Evolutionary conservation across 2,113 vertebrate genomes (phyloP), one percentile per base, ranked within the genome.

Genomic region (Cricetomys ansorgei): DNA sequence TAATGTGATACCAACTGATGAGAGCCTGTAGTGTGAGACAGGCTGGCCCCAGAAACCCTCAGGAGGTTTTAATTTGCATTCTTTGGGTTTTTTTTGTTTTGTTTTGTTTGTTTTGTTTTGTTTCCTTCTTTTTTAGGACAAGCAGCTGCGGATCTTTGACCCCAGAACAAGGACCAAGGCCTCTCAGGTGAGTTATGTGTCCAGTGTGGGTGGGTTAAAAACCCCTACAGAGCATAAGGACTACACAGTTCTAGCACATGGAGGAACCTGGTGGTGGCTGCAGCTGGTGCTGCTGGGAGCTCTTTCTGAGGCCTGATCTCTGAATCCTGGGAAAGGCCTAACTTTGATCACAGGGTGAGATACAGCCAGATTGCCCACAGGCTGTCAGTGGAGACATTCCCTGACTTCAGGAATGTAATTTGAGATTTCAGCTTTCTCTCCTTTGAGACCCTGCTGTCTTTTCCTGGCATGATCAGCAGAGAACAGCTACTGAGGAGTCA

Each of bases 121-220:
- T n/a, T 94, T 64, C 94, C 89, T 97, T 23, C 43, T 97, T 94
- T 98, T 92, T 75, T 90, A 99, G 99, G 99, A 99, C 98, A 99
- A 99, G 98, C 99, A 99, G 97, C 98, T 99, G 91, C 98, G 99
- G 65, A 98, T 99, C 97, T 99, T 99, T 97, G 99, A 99, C 98
- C 99, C 99, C 37, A 98, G 99, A 97, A 98, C 99, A 53, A 98
- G 99, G 97, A 96, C 99, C 0, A 97, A 98, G 86, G 98, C 99
- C 85, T 98, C 99, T 88, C 99, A 99, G 99, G 99, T 99, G 64
- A 97, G 96, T 96, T 34, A 69, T 67, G 15, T 81, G 59, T 80
- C 97, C 96, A 96, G 17, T 17, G 0, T 37, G 37, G 11, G 13
- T 92, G 10, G 0, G 29, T 25, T 25, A 80, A 70, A 94, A 48